Evolutionary conservation across 1,140 invertebrate species (phyloP).

Genomic region (Dreissena rostriformis): DNA sequence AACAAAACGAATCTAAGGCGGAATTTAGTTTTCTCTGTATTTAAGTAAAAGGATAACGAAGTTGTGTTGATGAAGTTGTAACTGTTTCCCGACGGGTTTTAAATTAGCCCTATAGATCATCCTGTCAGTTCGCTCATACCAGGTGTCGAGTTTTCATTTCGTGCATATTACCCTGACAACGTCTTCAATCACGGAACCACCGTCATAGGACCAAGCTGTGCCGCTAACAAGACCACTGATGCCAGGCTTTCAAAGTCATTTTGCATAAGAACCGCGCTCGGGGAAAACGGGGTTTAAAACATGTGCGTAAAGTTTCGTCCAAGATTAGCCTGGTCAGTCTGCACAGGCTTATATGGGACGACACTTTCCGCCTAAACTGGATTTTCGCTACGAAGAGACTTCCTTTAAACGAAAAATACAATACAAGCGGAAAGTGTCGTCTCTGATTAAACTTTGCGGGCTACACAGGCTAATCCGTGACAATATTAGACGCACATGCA

Average conservation of each 20-base stretch:
- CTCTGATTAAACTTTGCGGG: too few species aligned
- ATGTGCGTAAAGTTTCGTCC: too few species aligned
- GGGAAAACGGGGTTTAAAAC: too few species aligned
- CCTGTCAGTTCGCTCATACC: constrained; percentile 1
- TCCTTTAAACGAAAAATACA: too few species aligned
- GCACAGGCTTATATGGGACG: too few species aligned
- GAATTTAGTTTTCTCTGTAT: not conserved
- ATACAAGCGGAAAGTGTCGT: too few species aligned
- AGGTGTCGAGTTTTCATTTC: constrained; percentile 47
- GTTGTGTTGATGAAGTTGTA: constrained; percentile 34
- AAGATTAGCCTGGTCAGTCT: too few species aligned
- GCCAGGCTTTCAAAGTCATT: not conserved
- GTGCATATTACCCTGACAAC: constrained; percentile 31
- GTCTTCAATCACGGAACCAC: not conserved
- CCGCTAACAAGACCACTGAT: not conserved
- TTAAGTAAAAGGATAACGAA: constrained; percentile 4
- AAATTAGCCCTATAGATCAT: constrained; percentile 40
- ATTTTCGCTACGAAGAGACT: too few species aligned
- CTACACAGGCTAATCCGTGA: too few species aligned
- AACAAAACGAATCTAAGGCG: not conserved
- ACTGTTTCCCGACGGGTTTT: not conserved
- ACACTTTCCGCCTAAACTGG: too few species aligned
- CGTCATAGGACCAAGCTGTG: not conserved
- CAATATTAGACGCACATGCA: too few species aligned
- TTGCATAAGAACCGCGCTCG: too few species aligned